These are phyloP conservation scores for Varanus komodoensis DNA, from an alignment of 2,113 vertebrate genomes.

Conservation along the genomic window DNA sequence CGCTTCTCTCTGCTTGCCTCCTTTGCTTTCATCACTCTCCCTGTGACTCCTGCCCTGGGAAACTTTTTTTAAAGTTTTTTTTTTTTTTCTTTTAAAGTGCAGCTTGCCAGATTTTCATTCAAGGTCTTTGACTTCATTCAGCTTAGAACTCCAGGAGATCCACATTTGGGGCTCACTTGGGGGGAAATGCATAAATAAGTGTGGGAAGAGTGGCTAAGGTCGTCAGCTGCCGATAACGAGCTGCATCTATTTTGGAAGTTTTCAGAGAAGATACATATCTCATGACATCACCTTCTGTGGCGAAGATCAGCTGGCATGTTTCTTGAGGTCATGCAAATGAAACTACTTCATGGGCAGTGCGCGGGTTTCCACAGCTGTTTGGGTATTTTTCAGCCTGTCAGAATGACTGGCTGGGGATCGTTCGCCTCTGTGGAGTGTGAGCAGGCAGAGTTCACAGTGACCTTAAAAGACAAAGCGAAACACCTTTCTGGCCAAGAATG, in stretches of 20 bases:
- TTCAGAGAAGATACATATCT: constrained; percentile 28
- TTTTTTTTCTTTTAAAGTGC: not conserved
- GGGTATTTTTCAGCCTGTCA: not conserved
- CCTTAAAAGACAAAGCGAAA: not conserved
- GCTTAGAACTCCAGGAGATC: not conserved
- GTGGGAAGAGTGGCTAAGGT: constrained; percentile 26
- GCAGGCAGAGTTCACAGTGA: not conserved
- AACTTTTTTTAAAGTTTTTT: too few relatives aligned
- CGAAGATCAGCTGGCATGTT: not conserved
- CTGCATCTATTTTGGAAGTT: constrained; percentile 40
- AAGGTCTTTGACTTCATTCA: constrained; percentile 4
- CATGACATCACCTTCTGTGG: not conserved
- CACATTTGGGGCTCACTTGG: not conserved
- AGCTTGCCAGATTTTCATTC: constrained; percentile 37
- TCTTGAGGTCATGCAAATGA: not conserved
- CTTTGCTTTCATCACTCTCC: not conserved
- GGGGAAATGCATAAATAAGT: not conserved
- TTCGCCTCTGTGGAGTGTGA: not conserved
- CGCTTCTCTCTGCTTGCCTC: not conserved
- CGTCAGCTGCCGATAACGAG: constrained; percentile 33
- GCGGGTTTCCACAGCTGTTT: not conserved
- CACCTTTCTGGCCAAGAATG: not conserved
- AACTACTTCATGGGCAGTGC: too few relatives aligned
- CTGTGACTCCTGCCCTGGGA: not conserved
- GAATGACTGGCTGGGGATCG: not conserved